Base-by-base conservation (phyloP, 2,113 vertebrate species). In the Chaetorhynchus papuensis region DNA sequence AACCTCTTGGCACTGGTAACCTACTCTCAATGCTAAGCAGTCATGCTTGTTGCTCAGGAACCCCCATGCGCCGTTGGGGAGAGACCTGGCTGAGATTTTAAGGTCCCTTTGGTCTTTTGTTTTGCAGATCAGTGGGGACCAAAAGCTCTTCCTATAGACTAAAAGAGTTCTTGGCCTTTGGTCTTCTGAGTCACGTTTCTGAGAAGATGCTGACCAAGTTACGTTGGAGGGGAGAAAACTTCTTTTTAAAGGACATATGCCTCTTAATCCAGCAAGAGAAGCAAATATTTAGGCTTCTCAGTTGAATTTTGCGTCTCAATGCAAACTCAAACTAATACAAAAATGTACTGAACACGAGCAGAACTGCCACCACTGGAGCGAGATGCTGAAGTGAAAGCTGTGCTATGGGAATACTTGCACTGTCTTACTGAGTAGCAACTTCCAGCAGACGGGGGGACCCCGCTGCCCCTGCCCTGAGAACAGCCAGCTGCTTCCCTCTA, bases 1-100 rank as follows among this genome's bases (percentile, higher is more conserved):
- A 97, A 97, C 97, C 97, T 97, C 95, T 93, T 93, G 92, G 96
- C 96, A 94, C 47, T 78, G 85, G 89, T 65, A 96, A 93, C 92
- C 96, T 63, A 45, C 79, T 87, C 94, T 96, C 96, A 95, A 94
- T 92, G 91, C 90, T 95, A 90, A 95, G 76, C 92, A 95, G 93
- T 90, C 94, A 88, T 65, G 97, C 89, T 68, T 92, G 86, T 65
- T 97, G 94, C 93, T 89, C 90, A 83, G 68, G 92, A 96, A 71
- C 89, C 69, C 66, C 72, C 85, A 74, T 21, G 81, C 89, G 86
- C 82, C 3, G 4, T 2, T 3, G 15, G 60, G 49, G 59, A 91
- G 42, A 78, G 89, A 90, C 79, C 50, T 76, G 89, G 59, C 53
- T 60, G 85, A 74, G 88, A 75, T 79, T 96, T 87, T 79, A 84